phyloP scores from a whole-genome alignment of 23 tunicate species.

The Aplidium turbinatum region DNA sequence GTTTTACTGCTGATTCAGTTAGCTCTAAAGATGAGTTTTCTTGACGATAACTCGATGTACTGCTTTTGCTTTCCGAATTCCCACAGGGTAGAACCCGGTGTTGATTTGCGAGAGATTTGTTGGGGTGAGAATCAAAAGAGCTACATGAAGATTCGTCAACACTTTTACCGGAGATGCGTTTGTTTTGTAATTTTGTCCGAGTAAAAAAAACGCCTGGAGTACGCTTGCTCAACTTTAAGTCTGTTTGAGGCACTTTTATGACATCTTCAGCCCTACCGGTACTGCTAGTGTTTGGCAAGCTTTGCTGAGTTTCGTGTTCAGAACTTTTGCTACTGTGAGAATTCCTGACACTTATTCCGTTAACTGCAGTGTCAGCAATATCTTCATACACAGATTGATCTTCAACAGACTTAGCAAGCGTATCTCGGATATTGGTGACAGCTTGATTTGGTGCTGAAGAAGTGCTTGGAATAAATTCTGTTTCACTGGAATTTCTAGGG shows the following conservation, averaged over 20 bases:
- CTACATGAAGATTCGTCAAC: neutral
- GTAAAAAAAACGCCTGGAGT: neutral
- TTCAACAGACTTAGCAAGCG: constrained; percentile 2
- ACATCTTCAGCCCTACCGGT: no score
- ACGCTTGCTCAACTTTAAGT: no score
- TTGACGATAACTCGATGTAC: constrained; percentile 59
- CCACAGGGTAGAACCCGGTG: constrained; percentile 51
- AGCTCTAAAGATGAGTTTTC: constrained; percentile 61
- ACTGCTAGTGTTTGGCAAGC: no score
- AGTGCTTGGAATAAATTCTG: neutral
- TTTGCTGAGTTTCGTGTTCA: no score
- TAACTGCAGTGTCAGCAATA: constrained; percentile 7
- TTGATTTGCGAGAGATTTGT: constrained; percentile 50
- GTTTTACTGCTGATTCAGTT: constrained; percentile 75
- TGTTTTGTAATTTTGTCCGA: neutral
- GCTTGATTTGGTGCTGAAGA: neutral
- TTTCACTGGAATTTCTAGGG: neutral
- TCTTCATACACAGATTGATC: neutral
- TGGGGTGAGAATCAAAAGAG: constrained; percentile 27
- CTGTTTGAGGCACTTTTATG: no score
- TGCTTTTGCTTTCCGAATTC: constrained; percentile 52
- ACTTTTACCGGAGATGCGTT: constrained; percentile 8
- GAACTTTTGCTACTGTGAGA: neutral
- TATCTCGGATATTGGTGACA: neutral
- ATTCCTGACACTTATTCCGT: constrained; percentile 1